Percentiles rank a stretch among this genome's conserved stretches.
phyloP scores from a whole-genome alignment of 2,888 invertebrate genomes.

The Drosophila atroscutellata region DNA sequence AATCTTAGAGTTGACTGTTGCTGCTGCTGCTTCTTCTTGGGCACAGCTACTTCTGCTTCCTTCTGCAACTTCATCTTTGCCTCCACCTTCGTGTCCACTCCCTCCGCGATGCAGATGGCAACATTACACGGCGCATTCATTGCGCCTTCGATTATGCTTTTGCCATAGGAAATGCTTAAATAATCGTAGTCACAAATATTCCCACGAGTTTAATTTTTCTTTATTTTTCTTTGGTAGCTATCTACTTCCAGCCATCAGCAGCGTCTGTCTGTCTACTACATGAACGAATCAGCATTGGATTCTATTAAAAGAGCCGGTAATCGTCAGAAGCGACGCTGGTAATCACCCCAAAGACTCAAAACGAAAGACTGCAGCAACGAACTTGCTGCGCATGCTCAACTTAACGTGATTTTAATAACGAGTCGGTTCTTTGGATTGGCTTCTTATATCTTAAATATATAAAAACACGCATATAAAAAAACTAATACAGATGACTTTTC shows the following conservation, averaged over 20 bases:
- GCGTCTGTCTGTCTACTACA: conserved; percentile 43
- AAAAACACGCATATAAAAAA: conserved; percentile 14
- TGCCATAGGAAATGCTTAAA: conserved; percentile 73
- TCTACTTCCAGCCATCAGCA: conserved; percentile 61
- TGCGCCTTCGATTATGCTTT: conserved; percentile 73
- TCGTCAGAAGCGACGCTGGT: conserved; percentile 66
- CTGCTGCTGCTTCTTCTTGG: conserved; percentile 34
- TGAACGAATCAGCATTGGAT: conserved; percentile 70
- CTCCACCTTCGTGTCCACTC: conserved; percentile 8
- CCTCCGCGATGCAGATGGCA: conserved; percentile 52
- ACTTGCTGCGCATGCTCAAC: conserved; percentile 63
- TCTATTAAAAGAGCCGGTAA: conserved; percentile 68
- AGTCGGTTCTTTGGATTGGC: conserved; percentile 39
- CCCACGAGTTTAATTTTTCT: conserved; percentile 61
- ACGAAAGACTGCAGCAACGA: conserved; percentile 61
- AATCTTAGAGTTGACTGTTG: conserved; percentile 30
- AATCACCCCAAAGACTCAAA: conserved; percentile 56
- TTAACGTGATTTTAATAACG: conserved; percentile 76
- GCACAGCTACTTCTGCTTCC: conserved; percentile 50
- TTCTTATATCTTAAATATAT: conserved; percentile 14
- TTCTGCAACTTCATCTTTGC: conserved; percentile 42
- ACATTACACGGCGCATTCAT: conserved; percentile 69
- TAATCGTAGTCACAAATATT: conserved; percentile 73
- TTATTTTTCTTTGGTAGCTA: conserved; percentile 45
- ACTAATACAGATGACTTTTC: conserved; percentile 18